These are phyloP conservation scores for Hartigia nigra DNA, from an alignment of 2,888 invertebrate species.

Conservation along the genomic window DNA sequence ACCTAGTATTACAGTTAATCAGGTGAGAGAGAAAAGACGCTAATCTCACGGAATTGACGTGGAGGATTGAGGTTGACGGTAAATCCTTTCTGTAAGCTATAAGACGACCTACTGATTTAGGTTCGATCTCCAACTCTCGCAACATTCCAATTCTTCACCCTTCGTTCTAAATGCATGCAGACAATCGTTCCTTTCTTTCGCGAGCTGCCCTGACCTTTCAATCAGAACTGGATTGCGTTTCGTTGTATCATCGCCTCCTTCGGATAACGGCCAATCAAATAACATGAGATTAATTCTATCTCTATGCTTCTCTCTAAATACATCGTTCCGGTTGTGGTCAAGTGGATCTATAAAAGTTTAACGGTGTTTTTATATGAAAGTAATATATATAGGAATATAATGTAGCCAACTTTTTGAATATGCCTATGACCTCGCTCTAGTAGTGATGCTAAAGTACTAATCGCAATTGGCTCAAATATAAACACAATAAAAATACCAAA, in stretches of 20 bases:
- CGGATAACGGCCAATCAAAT: neutral
- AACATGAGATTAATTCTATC: neutral
- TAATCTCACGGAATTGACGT: slow-evolving; percentile 38
- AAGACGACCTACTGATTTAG: slow-evolving; percentile 2
- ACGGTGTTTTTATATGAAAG: neutral
- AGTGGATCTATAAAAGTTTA: neutral
- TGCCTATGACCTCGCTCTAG: too few relatives aligned
- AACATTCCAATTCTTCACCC: neutral
- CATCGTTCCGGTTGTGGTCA: neutral
- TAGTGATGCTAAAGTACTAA: too few relatives aligned
- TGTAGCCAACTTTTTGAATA: too few relatives aligned
- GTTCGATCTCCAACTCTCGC: neutral
- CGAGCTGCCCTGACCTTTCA: slow-evolving; percentile 4
- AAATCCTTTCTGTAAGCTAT: slow-evolving; percentile 35
- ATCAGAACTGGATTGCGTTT: slow-evolving; percentile 4
- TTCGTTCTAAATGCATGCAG: neutral
- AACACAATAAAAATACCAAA: too few relatives aligned
- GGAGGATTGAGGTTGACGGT: slow-evolving; percentile 56
- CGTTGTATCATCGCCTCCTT: neutral
- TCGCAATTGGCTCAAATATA: too few relatives aligned
- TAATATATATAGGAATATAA: neutral
- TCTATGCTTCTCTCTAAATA: neutral
- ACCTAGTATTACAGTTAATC: slow-evolving; percentile 52
- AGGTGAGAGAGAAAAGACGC: slow-evolving; percentile 38
- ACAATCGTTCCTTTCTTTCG: slow-evolving; percentile 3